These are phyloP conservation scores for Plecturocebus donacophilus DNA, from an alignment of 2,113 vertebrate species.

Conservation along the genomic window DNA sequence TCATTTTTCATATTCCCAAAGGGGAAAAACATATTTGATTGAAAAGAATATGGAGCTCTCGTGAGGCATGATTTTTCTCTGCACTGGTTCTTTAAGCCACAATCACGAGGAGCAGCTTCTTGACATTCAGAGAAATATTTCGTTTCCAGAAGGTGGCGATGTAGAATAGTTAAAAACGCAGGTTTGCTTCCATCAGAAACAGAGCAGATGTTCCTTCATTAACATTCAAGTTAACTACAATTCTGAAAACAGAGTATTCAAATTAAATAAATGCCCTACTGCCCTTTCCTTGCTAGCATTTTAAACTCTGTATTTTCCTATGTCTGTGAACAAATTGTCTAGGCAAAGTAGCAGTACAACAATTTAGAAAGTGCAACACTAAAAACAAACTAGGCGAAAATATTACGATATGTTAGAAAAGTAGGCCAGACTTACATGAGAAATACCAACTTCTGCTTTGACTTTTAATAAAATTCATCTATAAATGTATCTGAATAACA, in stretches of 20 bases:
- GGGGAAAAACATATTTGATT: background rate
- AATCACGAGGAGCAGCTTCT: background rate
- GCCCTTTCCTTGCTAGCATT: constrained; percentile 16
- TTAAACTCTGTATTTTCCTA: background rate
- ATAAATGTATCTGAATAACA: background rate
- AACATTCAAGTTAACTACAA: background rate
- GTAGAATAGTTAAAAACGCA: constrained; percentile 64
- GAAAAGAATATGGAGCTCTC: background rate
- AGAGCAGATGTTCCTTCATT: background rate
- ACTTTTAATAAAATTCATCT: background rate
- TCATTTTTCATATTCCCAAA: background rate
- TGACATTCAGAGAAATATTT: background rate
- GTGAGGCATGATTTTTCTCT: background rate
- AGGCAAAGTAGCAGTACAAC: background rate
- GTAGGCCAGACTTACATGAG: background rate
- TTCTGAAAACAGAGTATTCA: constrained; percentile 18
- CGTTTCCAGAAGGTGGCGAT: constrained; percentile 82
- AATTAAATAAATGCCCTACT: constrained; percentile 19
- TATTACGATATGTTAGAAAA: background rate
- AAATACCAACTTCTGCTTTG: background rate
- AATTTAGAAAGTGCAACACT: background rate
- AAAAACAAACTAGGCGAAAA: background rate
- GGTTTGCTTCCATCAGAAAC: background rate
- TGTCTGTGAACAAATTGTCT: background rate
- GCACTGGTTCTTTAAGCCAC: background rate